Base-by-base conservation (phyloP, 2,888 invertebrate genomes). In the Ormyrus rosae region DNA sequence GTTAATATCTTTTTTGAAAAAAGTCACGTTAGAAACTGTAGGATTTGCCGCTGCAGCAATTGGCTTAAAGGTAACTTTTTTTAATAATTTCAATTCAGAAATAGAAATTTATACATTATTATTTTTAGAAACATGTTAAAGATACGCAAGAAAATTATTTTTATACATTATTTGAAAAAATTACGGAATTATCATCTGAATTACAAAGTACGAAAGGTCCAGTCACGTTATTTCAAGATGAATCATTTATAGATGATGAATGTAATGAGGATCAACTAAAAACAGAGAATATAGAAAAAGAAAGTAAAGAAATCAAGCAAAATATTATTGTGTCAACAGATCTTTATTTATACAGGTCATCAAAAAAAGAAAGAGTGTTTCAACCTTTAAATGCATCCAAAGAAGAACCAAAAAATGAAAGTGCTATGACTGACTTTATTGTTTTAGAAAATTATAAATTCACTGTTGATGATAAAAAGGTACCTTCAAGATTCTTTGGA, bases 281-380 rank as follows among this genome's bases (percentile, higher is more conserved):
- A 45, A 19, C 19, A 64, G 13, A 72, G 60, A 55, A 72, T 45
- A 13, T 67, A 34, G 53, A 61, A 63, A 53, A 19, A 74, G 60
- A 72, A 46, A 9, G 2, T 75, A 55, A 50, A 61, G 78, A 69
- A 56, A 79, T 61, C 34, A 10, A 73, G n/a, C 60, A n/a, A 74
- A 77, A 74, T 34, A 34, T 50, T 56, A 73, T 69, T 13, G 5
- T 87, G 53, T 85, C 87, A 5, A 84, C 85, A 5, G 80, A 86
- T 83, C 83, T 89, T 55, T 90, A 90, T 72, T 84, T 87, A 71
- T 88, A 88, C 58, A 87, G 91, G 81, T 82, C 83, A 51, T 88
- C 88, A 0, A 80, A 74, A 68, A 86, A 85, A 4, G 86, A 89
- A 83, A 86, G 91, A 83, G 82, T 75, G 55, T 91, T 90, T 82